Percentiles rank a stretch among this genome's conserved stretches.
Evolutionary conservation across 2,888 invertebrate species (phyloP).

Genomic region (Actias luna): DNA sequence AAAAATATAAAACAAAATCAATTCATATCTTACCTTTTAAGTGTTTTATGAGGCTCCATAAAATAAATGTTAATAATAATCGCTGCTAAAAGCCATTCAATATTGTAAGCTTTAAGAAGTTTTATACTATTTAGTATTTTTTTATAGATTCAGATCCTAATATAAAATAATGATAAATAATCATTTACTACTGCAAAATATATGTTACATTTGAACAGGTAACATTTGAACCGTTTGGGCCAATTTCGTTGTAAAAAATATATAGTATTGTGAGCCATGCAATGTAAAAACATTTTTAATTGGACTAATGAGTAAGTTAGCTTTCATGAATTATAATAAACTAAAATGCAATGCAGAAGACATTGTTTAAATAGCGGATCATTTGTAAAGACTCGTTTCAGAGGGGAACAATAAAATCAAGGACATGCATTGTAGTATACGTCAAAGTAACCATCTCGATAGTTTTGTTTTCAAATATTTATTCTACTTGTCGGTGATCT

Average conservation of each 20-base stretch:
- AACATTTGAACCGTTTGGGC: neutral
- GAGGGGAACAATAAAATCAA: neutral
- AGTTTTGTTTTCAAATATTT: conserved; percentile 61
- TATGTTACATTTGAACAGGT: neutral
- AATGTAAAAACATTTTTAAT: neutral
- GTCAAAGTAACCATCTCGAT: conserved; percentile 23
- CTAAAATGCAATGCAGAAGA: neutral
- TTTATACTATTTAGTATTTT: conserved; percentile 50
- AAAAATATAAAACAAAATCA: neutral
- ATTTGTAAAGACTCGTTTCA: neutral
- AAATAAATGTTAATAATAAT: conserved; percentile 17
- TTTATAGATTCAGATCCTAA: neutral
- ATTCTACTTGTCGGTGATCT: conserved; percentile 73
- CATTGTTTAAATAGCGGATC: neutral
- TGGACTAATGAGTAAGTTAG: neutral
- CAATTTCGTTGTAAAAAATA: neutral
- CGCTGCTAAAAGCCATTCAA: conserved; percentile 42
- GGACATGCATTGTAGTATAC: conserved; percentile 3
- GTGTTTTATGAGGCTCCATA: conserved; percentile 30
- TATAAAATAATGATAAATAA: neutral
- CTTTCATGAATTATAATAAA: neutral
- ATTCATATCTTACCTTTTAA: conserved; percentile 45
- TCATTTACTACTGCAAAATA: neutral
- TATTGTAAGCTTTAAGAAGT: conserved; percentile 50
- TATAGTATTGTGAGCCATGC: neutral